These are phyloP conservation scores for Corythucha ciliata DNA, from an alignment of 2,888 invertebrate species.

Conservation along the genomic window DNA sequence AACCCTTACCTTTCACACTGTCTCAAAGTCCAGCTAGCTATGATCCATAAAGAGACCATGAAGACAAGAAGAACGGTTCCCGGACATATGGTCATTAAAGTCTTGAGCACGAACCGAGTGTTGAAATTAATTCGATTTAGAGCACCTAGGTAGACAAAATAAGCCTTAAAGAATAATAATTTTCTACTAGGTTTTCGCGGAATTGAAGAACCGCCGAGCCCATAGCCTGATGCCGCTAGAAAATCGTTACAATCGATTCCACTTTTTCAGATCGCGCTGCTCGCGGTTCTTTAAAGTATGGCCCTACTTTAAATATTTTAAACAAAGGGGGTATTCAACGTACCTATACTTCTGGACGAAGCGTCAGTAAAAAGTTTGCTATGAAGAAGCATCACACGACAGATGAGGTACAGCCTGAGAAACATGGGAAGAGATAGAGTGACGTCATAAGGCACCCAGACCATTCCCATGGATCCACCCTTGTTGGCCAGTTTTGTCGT, in stretches of 20 bases:
- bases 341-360: conserved; percentile 77
- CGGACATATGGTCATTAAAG: conserved; percentile 99
- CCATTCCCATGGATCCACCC: conserved; percentile 52
- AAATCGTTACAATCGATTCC: too few relatives aligned
- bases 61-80: conserved; percentile 95
- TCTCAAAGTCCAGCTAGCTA: conserved; percentile 96
- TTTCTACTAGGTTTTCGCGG: too few relatives aligned
- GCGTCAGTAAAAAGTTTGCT: conserved; percentile 99
- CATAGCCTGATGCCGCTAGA: too few relatives aligned
- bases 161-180: too few relatives aligned
- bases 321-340: conserved; percentile 47
- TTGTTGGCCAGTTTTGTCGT: conserved; percentile 90
- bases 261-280: not conserved
- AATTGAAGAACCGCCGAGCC: not conserved
- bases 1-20: conserved; percentile 96
- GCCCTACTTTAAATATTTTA: conserved; percentile 49
- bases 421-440: conserved; percentile 98
- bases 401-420: conserved; percentile 96
- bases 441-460: conserved; percentile 86
- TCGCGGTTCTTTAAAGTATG: conserved; percentile 32
- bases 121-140: conserved; percentile 46
- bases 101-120: conserved; percentile 75
- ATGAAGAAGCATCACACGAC: conserved; percentile 98
- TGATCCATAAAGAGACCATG: conserved; percentile 99
- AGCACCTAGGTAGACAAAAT: conserved; percentile 59